These are phyloP conservation scores for Coptotermes formosanus DNA, from an alignment of 1,140 invertebrate species.

Conservation along the genomic window DNA sequence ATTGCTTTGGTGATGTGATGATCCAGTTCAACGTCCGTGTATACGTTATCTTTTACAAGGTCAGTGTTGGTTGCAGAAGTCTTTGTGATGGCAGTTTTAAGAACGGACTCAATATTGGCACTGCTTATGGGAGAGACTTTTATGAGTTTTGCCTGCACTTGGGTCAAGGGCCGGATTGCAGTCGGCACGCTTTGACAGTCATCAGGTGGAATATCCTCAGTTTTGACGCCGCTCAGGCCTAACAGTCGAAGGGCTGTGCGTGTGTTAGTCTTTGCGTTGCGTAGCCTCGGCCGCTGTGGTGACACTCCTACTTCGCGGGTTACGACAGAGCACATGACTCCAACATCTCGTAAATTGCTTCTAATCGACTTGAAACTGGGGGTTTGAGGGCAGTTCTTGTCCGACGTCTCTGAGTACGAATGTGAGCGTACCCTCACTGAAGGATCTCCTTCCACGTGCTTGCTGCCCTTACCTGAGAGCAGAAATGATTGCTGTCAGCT, in stretches of 20 bases:
- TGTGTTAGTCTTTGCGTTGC: conserved; percentile 31
- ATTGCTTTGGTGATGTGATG: background rate
- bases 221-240: conserved; percentile 19
- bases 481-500: no score
- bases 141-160: background rate
- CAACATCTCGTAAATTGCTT: conserved; percentile 57
- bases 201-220: conserved; percentile 29
- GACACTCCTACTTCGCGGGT: conserved; percentile 65
- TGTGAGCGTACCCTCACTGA: background rate
- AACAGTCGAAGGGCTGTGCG: background rate
- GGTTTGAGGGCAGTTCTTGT: background rate
- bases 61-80: background rate
- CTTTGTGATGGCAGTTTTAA: background rate
- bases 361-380: background rate
- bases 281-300: conserved; percentile 46
- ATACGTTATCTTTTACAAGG: background rate
- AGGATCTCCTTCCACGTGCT: background rate
- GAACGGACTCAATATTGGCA: background rate
- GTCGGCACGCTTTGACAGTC: background rate
- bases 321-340: conserved; percentile 62
- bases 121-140: background rate
- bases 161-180: background rate
- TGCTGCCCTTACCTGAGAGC: background rate
- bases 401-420: background rate
- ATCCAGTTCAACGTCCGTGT: background rate